Base-by-base conservation (phyloP, 2,113 vertebrate species). In the Sylvietta virens region DNA sequence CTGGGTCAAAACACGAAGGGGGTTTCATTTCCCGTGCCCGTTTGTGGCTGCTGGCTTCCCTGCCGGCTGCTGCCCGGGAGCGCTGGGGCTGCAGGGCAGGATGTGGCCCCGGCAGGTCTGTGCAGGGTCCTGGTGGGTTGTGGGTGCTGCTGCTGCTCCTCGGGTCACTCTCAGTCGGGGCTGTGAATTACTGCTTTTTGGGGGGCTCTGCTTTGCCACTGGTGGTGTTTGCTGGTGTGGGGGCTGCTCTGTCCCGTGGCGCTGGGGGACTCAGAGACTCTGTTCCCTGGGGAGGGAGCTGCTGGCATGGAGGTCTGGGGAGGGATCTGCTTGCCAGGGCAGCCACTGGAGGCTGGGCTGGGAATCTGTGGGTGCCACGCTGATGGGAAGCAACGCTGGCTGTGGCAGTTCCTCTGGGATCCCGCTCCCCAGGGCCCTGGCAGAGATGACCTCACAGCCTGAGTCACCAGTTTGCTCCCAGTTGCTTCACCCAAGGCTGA, bases 81-180 rank as follows among this genome's bases (percentile, higher is more conserved):
- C 14, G 3, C 58, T 18, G 78, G 83, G 62, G 71, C 57, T 92
- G 76, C 76, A 28, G 60, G n/a, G 61, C 74, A 54, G 86, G 82
- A 81, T 74, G 79, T 11, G 67, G 26, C 56, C 47, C 80, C 0
- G 0, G 37, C 5, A 3, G 58, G 70, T 54, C 64, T 22, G 19
- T 16, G 69, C 30, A 0, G 4, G 13, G 66, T 56, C 23, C 35
- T 0, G 11, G 15, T 1, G 12, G 57, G 66, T 7, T 1, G 8
- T 5, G 51, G 51, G 50, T 12, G 48, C 30, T 83, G 79, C 4
- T 65, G 56, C 39, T 40, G 47, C 70, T 56, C 33, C 51, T 61
- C 0, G 0, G 44, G 58, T 60, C 5, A 0, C 48, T 45, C 16
- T 57, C n/a, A 28, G 39, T 20, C 0, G 0, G n/a, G 44, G 28